Conservation (phyloP, 30 jellyfish, hydroid and myxozoan genomes). For the Mastigias papua region DNA sequence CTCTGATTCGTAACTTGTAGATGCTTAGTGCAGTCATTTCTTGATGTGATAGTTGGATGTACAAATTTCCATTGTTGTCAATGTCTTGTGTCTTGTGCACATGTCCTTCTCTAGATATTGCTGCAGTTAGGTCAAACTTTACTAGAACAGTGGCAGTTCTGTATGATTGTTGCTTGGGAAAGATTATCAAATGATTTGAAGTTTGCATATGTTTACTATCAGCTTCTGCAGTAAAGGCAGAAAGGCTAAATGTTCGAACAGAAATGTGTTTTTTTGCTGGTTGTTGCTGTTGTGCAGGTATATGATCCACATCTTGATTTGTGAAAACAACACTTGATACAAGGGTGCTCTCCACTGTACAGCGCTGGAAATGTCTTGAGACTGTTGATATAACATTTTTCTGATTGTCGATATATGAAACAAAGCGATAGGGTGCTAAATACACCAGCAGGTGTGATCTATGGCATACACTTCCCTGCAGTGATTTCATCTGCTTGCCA, state of each 20-base stretch:
- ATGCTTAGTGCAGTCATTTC: neutral
- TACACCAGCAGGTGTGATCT: neutral
- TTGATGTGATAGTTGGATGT: neutral
- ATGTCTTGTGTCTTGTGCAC: conserved; percentile 7
- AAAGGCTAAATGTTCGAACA: neutral
- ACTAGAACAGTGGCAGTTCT: neutral
- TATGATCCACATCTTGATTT: neutral
- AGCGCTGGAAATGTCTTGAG: neutral
- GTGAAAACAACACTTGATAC: neutral
- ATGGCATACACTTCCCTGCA: neutral
- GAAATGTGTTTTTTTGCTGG: neutral
- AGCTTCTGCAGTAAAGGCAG: neutral
- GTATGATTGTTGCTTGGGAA: neutral
- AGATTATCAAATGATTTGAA: neutral
- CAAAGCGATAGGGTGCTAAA: neutral
- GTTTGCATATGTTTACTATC: neutral
- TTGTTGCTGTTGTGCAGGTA: neutral
- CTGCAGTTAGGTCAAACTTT: neutral
- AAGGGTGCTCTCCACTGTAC: neutral
- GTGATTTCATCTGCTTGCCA: neutral
- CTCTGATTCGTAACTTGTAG: neutral
- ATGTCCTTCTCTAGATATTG: neutral
- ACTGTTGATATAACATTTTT: neutral
- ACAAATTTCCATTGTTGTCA: conserved; percentile 20
- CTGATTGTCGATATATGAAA: neutral